Percentiles rank a stretch among this genome's conserved stretches.
Evolutionary conservation across 2,113 vertebrate genomes (phyloP).

Genomic region (Rattus norvegicus): GRCr8 NC_086037.1:51270001-51270500

Average conservation of each 20-base stretch:
- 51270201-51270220: background rate
- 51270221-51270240: background rate
- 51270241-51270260: background rate
- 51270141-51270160: background rate
- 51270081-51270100: background rate
- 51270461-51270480: background rate
- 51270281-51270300: background rate
- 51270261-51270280: background rate
- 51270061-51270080: background rate
- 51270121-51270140: background rate
- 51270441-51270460: background rate
- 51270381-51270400: background rate
- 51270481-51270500: conserved; percentile 31
- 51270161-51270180: background rate
- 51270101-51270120: background rate
- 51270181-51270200: background rate
- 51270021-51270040: background rate
- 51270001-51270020: conserved; percentile 44
- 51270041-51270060: background rate
- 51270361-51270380: background rate
- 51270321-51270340: background rate
- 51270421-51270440: background rate
- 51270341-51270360: background rate
- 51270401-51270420: background rate
- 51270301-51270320: background rate